Percentiles rank a stretch among this genome's conserved stretches.
These are phyloP conservation scores for Hystrix brachyura DNA, from an alignment of 2,113 vertebrate genomes.

Conservation along the genomic window DNA sequence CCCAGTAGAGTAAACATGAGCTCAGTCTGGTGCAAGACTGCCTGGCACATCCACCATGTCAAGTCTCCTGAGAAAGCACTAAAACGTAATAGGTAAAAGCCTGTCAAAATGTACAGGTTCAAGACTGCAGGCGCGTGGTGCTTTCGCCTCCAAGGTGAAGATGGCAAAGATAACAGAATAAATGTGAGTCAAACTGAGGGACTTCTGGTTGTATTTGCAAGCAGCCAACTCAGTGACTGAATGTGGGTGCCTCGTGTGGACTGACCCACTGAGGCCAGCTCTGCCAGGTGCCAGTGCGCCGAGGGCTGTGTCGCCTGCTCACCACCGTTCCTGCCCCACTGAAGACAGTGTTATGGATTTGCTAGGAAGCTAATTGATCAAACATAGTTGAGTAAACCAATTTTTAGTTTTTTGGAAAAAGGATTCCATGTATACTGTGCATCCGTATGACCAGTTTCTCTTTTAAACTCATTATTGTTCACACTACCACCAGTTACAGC, in stretches of 20 bases:
- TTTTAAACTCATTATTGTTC: neutral
- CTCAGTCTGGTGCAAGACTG: neutral
- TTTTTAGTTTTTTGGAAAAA: neutral
- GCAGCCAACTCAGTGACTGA: neutral
- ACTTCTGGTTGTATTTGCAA: neutral
- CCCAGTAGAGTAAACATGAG: fast-evolving
- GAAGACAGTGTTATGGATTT: neutral
- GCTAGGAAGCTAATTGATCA: neutral
- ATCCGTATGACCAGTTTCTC: neutral
- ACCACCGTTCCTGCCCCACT: too few species aligned
- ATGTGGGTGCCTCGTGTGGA: fast-evolving
- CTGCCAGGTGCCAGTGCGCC: neutral
- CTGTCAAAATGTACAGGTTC: neutral
- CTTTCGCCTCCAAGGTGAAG: neutral
- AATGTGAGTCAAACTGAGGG: fast-evolving
- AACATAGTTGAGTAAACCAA: neutral
- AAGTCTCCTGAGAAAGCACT: neutral
- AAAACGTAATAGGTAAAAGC: neutral
- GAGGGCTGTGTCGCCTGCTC: too few species aligned
- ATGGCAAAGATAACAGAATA: neutral
- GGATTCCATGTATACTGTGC: neutral
- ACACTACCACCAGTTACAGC: neutral
- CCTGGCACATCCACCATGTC: neutral
- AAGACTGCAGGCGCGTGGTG: neutral
- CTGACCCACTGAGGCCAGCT: neutral